A percentile compares a stretch with the other conserved stretches of the same genome.
These are phyloP conservation scores for Epistrophe grossulariae DNA, from an alignment of 2,888 invertebrate genomes.

Conservation along the genomic window DNA sequence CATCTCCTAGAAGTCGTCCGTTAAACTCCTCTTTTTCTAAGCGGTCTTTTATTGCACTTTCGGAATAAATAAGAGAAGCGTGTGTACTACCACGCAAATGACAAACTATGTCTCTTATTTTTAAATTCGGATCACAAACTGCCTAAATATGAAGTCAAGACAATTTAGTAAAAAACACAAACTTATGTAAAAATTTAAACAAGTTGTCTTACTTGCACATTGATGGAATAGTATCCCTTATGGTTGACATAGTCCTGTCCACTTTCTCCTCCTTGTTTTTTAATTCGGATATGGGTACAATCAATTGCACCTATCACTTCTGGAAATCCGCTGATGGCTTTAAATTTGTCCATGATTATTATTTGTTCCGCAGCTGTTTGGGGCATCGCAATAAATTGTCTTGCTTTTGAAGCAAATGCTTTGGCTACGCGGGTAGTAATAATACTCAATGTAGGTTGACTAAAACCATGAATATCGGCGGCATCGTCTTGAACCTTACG, in stretches of 20 bases:
- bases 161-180: background rate
- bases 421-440: background rate
- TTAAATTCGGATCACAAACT: background rate
- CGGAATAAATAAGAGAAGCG: background rate
- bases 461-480: background rate
- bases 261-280: background rate
- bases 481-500: background rate
- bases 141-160: background rate
- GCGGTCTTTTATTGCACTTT: background rate
- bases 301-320: background rate
- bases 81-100: background rate
- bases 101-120: background rate
- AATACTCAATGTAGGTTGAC: slow-evolving; percentile 3
- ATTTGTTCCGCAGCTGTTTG: background rate
- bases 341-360: background rate
- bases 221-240: slow-evolving; percentile 14
- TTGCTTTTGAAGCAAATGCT: slow-evolving; percentile 17
- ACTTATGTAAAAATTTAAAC: background rate
- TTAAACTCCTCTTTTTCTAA: background rate
- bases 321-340: background rate
- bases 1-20: slow-evolving; percentile 13
- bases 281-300: background rate
- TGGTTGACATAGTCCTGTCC: background rate
- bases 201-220: background rate
- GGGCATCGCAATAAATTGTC: background rate